Evolutionary conservation across 2,888 invertebrate species (phyloP), one percentile per base, ranked within the genome.

Genomic region (Archaeoteleia sp.): DNA sequence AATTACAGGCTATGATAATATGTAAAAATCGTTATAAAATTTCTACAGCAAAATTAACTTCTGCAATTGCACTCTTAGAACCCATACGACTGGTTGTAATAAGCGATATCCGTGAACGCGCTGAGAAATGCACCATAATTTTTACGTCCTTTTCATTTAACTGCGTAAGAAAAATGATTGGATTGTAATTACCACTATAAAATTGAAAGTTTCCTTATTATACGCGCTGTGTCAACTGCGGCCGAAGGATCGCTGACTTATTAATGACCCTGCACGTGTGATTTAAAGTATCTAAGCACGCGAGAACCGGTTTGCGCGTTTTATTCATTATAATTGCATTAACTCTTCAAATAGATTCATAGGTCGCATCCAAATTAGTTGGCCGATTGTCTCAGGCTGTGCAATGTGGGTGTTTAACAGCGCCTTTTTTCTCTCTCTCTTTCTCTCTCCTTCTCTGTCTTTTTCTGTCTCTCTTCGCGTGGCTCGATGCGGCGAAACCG

Each of bases 121-220:
- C 55, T 51, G 65, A 20, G 45, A 53, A 57, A 48, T 30, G 55
- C 43, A 37, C 39, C 43, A 46, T 29, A 32, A 32, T 30, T 55
- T 60, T 54, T 45, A 60, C 51, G 58, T 51, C 10, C 55, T 55
- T 43, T 66, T 7, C 49, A 48, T 42, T 42, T 20, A 43, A 35
- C 27, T 7, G 29, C 42, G 39, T 23, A 35, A 10, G 42, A 51
- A 65, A 53, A 35, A 43, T 25, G 49, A 27, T 45, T 35, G 39
- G 40, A 27, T 39, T 34, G 35, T 67, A 67, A 67, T 61, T 49
- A 55, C 55, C 20, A 29, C 51, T 29, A 42, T 62, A 57, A 67
- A 67, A 57, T 51, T 62, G 55, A 55, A 57, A 62, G 53, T 62
- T 67, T 62, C 62, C 57, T 67, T 53, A 57, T 62, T 62, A 66